A percentile compares a stretch with the other conserved stretches of the same genome.
These are phyloP conservation scores for Drosophila ogumai DNA, from an alignment of 1,140 invertebrate species.

Conservation along the genomic window DNA sequence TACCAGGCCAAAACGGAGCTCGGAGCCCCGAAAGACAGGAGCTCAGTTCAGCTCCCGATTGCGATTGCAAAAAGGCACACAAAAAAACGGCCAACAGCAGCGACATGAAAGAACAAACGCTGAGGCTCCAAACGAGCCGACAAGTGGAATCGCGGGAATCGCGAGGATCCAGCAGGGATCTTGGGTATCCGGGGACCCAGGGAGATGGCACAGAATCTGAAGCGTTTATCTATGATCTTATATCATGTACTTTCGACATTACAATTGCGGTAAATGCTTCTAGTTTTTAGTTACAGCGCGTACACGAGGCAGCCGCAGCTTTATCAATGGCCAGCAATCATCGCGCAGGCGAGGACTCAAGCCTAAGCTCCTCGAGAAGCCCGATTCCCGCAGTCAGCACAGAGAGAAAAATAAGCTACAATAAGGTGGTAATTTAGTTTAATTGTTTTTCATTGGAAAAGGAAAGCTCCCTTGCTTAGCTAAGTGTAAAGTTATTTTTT, in stretches of 20 bases:
- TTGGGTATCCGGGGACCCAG: background rate
- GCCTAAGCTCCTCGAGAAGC: constrained; percentile 35
- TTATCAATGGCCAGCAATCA: constrained; percentile 81
- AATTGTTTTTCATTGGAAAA: background rate
- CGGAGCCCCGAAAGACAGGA: constrained; percentile 45
- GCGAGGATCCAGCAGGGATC: constrained; percentile 1
- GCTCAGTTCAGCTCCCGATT: constrained; percentile 54
- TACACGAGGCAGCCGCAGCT: constrained; percentile 75
- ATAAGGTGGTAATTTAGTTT: no score
- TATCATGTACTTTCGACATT: constrained; percentile 85
- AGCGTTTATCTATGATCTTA: constrained; percentile 84
- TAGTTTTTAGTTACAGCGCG: constrained; percentile 85
- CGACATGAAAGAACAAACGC: constrained; percentile 75
- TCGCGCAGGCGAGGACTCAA: constrained; percentile 49
- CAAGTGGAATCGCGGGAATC: constrained; percentile 45
- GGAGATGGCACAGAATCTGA: constrained; percentile 80
- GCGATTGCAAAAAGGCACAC: constrained; percentile 30
- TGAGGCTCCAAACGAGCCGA: constrained; percentile 69
- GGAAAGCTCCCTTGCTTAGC: background rate
- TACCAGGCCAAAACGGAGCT: constrained; percentile 66
- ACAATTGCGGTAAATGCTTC: constrained; percentile 85
- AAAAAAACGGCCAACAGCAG: constrained; percentile 32
- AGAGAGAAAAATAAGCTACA: background rate
- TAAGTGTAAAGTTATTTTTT: background rate
- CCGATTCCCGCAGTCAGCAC: constrained; percentile 2